Evolutionary conservation across 2,113 vertebrate species (phyloP).

Genomic region (Brienomyrus longianalis): DNA sequence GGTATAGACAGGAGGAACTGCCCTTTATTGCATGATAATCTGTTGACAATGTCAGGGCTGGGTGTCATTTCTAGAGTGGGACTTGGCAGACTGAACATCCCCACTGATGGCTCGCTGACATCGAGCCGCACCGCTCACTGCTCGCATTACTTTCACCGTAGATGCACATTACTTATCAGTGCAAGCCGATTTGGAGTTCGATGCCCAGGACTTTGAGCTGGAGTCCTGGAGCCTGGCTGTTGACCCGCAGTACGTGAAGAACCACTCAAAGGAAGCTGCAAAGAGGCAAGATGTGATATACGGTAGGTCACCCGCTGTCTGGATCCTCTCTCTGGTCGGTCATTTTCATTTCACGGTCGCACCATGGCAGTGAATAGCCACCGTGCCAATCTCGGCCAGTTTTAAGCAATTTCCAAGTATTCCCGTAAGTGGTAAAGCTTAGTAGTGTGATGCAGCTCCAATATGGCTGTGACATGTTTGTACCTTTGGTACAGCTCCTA

Average conservation of each 20-base stretch:
- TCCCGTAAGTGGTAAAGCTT: background rate
- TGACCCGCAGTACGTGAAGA: constrained; percentile 70
- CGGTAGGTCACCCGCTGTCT: constrained; percentile 57
- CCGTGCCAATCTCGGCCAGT: background rate
- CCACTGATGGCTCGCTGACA: background rate
- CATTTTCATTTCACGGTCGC: background rate
- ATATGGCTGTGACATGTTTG: background rate
- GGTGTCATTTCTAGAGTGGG: background rate
- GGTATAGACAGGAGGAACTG: background rate
- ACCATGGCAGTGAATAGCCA: background rate
- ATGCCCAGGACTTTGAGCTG: constrained; percentile 79
- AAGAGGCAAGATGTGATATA: constrained; percentile 94
- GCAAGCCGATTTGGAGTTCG: constrained; percentile 72
- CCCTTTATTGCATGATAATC: background rate
- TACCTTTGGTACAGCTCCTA: no score
- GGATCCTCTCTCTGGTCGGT: background rate
- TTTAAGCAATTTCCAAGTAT: background rate
- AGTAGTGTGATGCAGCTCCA: background rate
- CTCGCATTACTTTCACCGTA: constrained; percentile 41
- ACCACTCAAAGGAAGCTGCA: constrained; percentile 65
- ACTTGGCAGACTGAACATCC: background rate
- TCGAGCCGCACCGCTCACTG: background rate
- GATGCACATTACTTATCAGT: constrained; percentile 70
- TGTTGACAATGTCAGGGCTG: background rate
- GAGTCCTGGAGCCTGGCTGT: constrained; percentile 91